Percentiles rank a stretch among this genome's conserved stretches.
These are phyloP conservation scores for Loxodonta africana DNA, from an alignment of 2,113 vertebrate genomes.

Conservation along the genomic window DNA sequence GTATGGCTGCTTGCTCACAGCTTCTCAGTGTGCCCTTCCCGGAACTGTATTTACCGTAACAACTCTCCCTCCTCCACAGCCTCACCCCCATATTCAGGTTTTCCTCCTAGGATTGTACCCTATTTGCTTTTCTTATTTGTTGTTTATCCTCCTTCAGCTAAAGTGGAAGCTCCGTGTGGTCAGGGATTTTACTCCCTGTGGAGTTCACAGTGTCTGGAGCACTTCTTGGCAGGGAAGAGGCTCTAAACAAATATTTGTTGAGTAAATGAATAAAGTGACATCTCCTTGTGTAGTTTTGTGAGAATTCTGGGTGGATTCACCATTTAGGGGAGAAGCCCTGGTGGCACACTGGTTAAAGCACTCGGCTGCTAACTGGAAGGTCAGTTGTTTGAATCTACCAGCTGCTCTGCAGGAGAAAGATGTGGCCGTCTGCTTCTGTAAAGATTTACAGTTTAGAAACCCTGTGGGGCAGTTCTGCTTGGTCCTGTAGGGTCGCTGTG, in stretches of 20 bases:
- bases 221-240: background rate
- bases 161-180: rapidly evolving
- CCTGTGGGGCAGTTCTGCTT: too few species aligned
- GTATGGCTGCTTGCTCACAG: background rate
- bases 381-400: too few species aligned
- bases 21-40: background rate
- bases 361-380: too few species aligned
- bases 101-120: background rate
- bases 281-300: background rate
- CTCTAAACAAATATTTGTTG: background rate
- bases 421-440: too few species aligned
- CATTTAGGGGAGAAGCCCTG: too few species aligned
- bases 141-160: background rate
- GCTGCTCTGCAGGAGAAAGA: too few species aligned
- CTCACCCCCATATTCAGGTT: too few species aligned
- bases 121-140: background rate
- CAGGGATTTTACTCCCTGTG: rapidly evolving
- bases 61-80: background rate
- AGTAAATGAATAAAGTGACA: rapidly evolving
- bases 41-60: background rate
- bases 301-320: background rate
- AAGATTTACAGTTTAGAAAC: too few species aligned
- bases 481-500: too few species aligned
- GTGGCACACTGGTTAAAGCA: too few species aligned
- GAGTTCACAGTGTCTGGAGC: too few species aligned